Evolutionary conservation across 30 jellyfish, hydroid and myxozoan genomes (phyloP), one percentile per base, ranked within the genome.

Genomic region (Hydractinia echinata): DNA sequence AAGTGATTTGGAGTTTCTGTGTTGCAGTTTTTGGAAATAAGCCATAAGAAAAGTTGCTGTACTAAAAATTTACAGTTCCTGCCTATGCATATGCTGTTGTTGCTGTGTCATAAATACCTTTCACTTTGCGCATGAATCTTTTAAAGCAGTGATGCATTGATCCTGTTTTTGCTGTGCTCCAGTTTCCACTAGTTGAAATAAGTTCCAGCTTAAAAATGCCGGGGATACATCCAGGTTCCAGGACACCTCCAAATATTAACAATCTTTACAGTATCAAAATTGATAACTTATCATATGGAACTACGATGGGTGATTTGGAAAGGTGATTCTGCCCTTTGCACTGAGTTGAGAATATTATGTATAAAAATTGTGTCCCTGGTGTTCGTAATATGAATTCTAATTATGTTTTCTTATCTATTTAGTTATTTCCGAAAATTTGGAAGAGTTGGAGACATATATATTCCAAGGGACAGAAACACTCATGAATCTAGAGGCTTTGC

Each of bases 401-500:
- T 9, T 5, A 20, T 8, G 16, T 8, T 7, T 13, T 20, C 44
- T 30, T 13, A 20, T 72, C 50, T 72, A 11, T 30, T n/a, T 76
- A 77, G 95, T 15, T 93, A 83, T 81, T 93, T 93, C 94, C 83
- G 73, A 77, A 93, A 93, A 77, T 93, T 83, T 87, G 99, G 99
- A 76, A 96, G 87, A 58, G 91, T 93, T 81, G 99, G 99, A 19
- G 99, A 93, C 69, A 88, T 93, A 14, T 93, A 93, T 70, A 93
- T 93, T 69, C 99, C 99, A 7, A 85, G 99, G 6, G 99, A 93
- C 72, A 84, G 96, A n/a, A 89, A 93, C 67, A 85, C 96, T n/a
- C 84, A 95, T 61, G 99, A 93, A 68, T 93, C 99, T 6, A 82
- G 99, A 50, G 99, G 99, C 62, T 93, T 93, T 66, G 99, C 99